phyloP scores from a whole-genome alignment of 2,888 invertebrate species.

The Spicauda simplicius region DNA sequence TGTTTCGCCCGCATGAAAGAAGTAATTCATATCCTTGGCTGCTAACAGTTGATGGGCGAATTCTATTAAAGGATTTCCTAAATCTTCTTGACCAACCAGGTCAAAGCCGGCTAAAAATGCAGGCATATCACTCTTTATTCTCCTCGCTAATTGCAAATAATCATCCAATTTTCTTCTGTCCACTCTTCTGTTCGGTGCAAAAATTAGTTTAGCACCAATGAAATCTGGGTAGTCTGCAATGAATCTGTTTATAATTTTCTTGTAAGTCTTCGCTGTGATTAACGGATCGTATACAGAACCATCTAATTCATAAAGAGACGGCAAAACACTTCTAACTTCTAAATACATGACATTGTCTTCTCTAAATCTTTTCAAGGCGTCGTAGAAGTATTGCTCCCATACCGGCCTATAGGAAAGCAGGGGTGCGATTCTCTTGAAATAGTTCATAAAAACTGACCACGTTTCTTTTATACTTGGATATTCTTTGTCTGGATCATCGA shows the following conservation, averaged over 20 bases:
- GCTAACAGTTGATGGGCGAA: constrained; percentile 84
- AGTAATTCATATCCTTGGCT: constrained; percentile 85
- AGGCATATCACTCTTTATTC: constrained; percentile 82
- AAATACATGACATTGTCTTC: constrained; percentile 89
- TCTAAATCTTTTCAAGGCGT: constrained; percentile 85
- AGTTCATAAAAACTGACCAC: constrained; percentile 84
- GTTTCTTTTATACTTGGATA: constrained; percentile 83
- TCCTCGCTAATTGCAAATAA: constrained; percentile 70
- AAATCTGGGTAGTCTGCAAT: constrained; percentile 86
- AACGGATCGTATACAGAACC: constrained; percentile 82
- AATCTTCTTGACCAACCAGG: constrained; percentile 92
- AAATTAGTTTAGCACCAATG: constrained; percentile 88
- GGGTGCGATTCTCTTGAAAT: constrained; percentile 81
- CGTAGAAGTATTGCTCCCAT: constrained; percentile 87
- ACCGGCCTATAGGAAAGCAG: constrained; percentile 86
- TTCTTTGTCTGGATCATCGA: constrained; percentile 67
- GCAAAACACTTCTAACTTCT: constrained; percentile 88
- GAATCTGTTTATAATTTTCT: constrained; percentile 84
- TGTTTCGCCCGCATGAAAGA: constrained; percentile 94
- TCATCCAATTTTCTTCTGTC: constrained; percentile 60
- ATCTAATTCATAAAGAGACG: constrained; percentile 87
- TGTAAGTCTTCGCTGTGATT: constrained; percentile 85
- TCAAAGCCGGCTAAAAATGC: constrained; percentile 91
- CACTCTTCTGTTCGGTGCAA: constrained; percentile 85
- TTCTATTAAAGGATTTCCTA: constrained; percentile 86